A percentile compares a stretch with the other conserved stretches of the same genome.
Evolutionary conservation across 2,888 invertebrate species (phyloP).

Genomic region (Stenurella melanura): DNA sequence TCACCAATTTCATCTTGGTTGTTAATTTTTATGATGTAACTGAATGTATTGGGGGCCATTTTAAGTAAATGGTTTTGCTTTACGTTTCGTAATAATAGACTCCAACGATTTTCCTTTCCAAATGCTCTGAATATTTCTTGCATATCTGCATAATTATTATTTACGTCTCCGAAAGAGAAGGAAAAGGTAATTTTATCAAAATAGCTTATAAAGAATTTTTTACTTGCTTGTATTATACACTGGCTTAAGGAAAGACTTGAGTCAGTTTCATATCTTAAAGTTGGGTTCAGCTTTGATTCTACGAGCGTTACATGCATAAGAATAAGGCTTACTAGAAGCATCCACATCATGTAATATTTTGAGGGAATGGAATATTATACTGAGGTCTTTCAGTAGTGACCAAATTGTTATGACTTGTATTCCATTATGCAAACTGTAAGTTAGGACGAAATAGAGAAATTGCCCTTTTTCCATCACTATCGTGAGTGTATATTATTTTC

Average conservation of each 20-base stretch:
- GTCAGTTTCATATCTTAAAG: not conserved
- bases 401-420: no score
- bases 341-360: no score
- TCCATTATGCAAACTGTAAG: no score
- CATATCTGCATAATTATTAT: not conserved
- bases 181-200: conserved; percentile 37
- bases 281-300: not conserved
- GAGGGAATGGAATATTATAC: no score
- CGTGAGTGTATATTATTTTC: no score
- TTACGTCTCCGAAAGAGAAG: not conserved
- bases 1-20: conserved; percentile 27
- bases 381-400: no score
- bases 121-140: conserved; percentile 4
- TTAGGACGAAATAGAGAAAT: no score
- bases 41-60: not conserved
- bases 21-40: conserved; percentile 41
- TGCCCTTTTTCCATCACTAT: no score
- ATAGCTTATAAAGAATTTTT: conserved; percentile 28
- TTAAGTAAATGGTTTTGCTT: not conserved
- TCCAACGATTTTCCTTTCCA: not conserved
- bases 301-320: not conserved
- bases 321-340: no score
- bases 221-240: conserved; percentile 38
- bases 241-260: conserved; percentile 29
- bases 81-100: conserved; percentile 31